phyloP scores from a whole-genome alignment of 37 sponge, comb jelly and placozoan species.

The Dysidea cf. avara region DNA sequence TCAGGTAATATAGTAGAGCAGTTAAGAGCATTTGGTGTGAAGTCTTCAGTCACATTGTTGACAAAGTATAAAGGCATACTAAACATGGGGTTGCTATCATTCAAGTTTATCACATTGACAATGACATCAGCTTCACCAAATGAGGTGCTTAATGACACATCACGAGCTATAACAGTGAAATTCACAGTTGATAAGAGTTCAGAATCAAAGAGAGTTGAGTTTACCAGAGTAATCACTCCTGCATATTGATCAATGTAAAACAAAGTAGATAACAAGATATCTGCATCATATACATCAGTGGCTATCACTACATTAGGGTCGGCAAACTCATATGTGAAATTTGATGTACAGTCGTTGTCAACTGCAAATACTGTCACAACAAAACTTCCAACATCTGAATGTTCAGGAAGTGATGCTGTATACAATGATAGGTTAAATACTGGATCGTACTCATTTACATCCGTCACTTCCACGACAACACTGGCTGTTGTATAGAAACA shows the following conservation, averaged over 20 bases:
- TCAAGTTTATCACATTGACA: constrained; percentile 30
- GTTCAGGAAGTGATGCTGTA: constrained; percentile 4
- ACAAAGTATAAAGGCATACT: too few species aligned
- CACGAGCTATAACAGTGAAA: background rate
- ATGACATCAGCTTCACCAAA: background rate
- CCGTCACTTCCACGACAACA: constrained; percentile 6
- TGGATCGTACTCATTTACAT: constrained; percentile 47
- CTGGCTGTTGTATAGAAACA: background rate
- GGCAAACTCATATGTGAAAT: too few species aligned
- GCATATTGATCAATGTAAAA: too few species aligned
- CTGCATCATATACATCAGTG: too few species aligned
- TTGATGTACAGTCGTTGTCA: constrained; percentile 48
- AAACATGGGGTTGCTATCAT: too few species aligned
- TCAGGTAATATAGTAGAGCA: too few species aligned
- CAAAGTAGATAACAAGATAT: too few species aligned
- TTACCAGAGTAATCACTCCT: constrained; percentile 37
- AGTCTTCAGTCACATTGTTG: too few species aligned
- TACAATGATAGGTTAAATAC: constrained; percentile 7
- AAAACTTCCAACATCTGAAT: background rate
- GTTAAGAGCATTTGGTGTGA: too few species aligned
- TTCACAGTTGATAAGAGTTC: background rate
- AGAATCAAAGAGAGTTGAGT: constrained; percentile 18
- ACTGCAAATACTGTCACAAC: constrained; percentile 13
- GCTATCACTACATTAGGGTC: too few species aligned
- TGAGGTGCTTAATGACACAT: constrained; percentile 1